Evolutionary conservation across 2,888 invertebrate genomes (phyloP).

Genomic region (Polymixis flavicincta): DNA sequence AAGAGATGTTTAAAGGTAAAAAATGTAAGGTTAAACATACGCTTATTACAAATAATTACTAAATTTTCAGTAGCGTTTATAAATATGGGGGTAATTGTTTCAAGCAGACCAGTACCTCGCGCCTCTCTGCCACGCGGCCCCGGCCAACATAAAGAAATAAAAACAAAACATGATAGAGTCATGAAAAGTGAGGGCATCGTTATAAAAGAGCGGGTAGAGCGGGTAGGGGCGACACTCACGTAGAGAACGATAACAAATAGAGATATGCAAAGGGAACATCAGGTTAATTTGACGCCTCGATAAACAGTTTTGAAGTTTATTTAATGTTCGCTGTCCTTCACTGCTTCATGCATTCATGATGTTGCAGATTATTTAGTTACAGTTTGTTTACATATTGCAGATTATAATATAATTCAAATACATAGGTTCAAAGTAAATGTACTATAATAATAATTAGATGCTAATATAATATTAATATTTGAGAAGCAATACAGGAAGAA

Average conservation of each 20-base stretch:
- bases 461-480: not conserved
- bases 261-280: conserved; percentile 1
- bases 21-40: no score
- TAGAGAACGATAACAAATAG: no score
- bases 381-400: not conserved
- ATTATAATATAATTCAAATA: no score
- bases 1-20: no score
- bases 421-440: not conserved
- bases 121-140: not conserved
- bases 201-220: conserved; percentile 62
- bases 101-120: not conserved
- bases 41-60: no score
- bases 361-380: not conserved
- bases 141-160: conserved; percentile 58
- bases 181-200: conserved; percentile 72
- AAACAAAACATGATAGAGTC: conserved; percentile 70
- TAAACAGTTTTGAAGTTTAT: not conserved
- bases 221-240: conserved; percentile 18
- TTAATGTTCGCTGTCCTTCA: not conserved
- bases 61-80: no score
- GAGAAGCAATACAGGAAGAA: not conserved
- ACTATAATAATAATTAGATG: not conserved
- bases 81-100: not conserved
- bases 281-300: not conserved
- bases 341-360: not conserved